These are phyloP conservation scores for Diorhabda sublineata DNA, from an alignment of 1,140 invertebrate genomes.

Conservation along the genomic window DNA sequence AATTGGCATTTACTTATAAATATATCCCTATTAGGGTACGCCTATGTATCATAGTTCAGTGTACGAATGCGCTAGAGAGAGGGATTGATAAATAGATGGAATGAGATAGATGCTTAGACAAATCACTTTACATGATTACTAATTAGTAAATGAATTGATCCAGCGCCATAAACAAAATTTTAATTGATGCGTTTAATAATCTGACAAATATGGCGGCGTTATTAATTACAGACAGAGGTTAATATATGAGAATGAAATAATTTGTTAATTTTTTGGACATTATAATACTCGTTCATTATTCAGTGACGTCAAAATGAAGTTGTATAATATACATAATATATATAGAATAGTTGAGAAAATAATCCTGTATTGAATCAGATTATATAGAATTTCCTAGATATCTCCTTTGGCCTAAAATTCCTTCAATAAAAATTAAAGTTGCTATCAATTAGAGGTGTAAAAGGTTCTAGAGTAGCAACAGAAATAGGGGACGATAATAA, in stretches of 20 bases:
- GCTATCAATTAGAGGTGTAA: conserved; percentile 10
- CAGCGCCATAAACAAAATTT: conserved; percentile 1
- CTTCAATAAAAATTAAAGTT: background rate
- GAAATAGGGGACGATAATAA: conserved; percentile 2
- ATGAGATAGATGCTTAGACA: background rate
- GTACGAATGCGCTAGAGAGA: background rate
- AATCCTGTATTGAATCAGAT: too few relatives aligned
- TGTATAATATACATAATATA: too few relatives aligned
- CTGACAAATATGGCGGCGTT: background rate
- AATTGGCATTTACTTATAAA: too few relatives aligned
- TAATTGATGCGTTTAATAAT: conserved; percentile 3
- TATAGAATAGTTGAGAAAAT: too few relatives aligned
- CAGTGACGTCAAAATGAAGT: too few relatives aligned
- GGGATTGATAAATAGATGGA: background rate
- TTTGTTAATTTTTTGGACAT: too few relatives aligned
- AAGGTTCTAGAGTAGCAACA: conserved; percentile 8
- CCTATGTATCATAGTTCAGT: too few relatives aligned
- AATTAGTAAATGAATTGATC: conserved; percentile 3
- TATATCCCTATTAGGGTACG: too few relatives aligned
- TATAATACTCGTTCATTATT: too few relatives aligned
- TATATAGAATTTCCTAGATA: too few relatives aligned
- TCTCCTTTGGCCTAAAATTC: background rate
- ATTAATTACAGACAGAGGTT: background rate
- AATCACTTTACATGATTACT: conserved; percentile 2
- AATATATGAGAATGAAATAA: too few relatives aligned